These are phyloP conservation scores for Brachionus asplanchnoidis DNA, from an alignment of 1,140 invertebrate species.

Conservation along the genomic window DNA sequence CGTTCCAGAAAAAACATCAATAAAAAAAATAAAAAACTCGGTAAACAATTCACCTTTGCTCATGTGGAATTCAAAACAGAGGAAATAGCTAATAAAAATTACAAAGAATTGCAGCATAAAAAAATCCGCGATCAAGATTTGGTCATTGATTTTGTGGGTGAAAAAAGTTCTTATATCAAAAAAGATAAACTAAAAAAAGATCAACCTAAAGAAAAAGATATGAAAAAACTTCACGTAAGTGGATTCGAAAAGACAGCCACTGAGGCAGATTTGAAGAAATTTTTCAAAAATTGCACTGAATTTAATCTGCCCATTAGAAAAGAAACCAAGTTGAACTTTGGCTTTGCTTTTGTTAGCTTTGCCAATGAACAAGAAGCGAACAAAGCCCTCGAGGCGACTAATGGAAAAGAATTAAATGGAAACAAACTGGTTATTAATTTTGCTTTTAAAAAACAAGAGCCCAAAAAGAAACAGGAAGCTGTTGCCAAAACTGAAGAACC, in stretches of 20 bases:
- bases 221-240: slow-evolving; percentile 7
- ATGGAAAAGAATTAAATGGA: slow-evolving; percentile 28
- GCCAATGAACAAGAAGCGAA: slow-evolving; percentile 9
- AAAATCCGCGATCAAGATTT: slow-evolving; percentile 49
- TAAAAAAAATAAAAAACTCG: slow-evolving; percentile 38
- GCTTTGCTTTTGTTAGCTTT: slow-evolving; percentile 17
- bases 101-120: slow-evolving; percentile 48
- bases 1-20: slow-evolving; percentile 43
- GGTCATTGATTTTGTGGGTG: slow-evolving; percentile 47
- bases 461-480: not conserved
- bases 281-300: not conserved
- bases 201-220: slow-evolving; percentile 9
- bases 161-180: slow-evolving; percentile 39
- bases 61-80: slow-evolving; percentile 48
- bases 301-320: slow-evolving; percentile 19
- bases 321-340: slow-evolving; percentile 20
- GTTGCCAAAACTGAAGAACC: slow-evolving; percentile 9
- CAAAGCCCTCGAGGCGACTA: not conserved
- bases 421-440: not conserved
- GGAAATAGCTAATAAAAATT: slow-evolving; percentile 45
- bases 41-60: slow-evolving; percentile 47
- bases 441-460: slow-evolving; percentile 17
- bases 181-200: not conserved
- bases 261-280: slow-evolving; percentile 30
- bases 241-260: not conserved